phyloP scores from a whole-genome alignment of 2,888 invertebrate species.

The Xylocampa areola region DNA sequence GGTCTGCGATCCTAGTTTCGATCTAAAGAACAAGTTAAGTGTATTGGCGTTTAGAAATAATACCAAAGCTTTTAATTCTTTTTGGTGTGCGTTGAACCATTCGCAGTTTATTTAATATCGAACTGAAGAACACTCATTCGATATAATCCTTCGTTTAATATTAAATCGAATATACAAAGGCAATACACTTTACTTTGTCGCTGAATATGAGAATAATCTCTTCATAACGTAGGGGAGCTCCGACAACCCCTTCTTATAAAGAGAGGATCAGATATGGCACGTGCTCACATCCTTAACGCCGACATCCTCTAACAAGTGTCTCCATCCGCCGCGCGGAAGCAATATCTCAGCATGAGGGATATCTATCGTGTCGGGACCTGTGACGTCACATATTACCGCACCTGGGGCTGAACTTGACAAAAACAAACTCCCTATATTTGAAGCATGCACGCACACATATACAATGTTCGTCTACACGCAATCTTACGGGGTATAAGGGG shows the following conservation, averaged over 20 bases:
- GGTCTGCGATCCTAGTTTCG: no score
- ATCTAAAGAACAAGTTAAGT: no score
- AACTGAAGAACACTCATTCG: not conserved
- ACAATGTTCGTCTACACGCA: no score
- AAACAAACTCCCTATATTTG: no score
- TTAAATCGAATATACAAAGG: not conserved
- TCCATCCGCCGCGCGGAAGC: slow-evolving; percentile 11
- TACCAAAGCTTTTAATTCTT: no score
- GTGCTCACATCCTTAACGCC: no score
- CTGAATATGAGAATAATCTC: slow-evolving; percentile 17
- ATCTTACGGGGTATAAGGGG: not conserved
- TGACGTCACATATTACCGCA: slow-evolving; percentile 11
- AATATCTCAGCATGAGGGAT: slow-evolving; percentile 22
- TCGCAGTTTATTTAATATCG: no score
- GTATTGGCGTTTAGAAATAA: no score
- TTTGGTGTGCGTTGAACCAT: no score
- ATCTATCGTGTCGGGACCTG: not conserved
- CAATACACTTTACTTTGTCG: not conserved
- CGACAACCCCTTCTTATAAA: not conserved
- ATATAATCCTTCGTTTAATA: not conserved
- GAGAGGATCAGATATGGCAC: slow-evolving; percentile 20
- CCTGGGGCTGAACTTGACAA: not conserved
- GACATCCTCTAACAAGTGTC: slow-evolving; percentile 5
- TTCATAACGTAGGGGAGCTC: not conserved
- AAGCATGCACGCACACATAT: not conserved